Percentiles rank a stretch among this genome's conserved stretches.
Conservation (phyloP, 2,888 invertebrate genomes). For the Exephanes ischioxanthus region DNA sequence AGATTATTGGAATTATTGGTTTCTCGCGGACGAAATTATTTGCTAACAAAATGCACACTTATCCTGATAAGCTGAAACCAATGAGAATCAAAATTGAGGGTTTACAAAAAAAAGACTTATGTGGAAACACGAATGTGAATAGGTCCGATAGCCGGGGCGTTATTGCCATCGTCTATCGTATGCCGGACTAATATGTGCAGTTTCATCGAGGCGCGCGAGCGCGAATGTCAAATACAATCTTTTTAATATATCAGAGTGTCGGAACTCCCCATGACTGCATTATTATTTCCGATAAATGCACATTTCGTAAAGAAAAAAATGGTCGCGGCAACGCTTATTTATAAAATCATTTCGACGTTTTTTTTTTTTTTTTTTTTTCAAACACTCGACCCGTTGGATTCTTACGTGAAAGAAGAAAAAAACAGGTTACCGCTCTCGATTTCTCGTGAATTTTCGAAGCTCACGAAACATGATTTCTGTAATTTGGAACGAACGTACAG, state of each 20-base stretch:
- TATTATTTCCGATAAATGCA: slow-evolving; percentile 3
- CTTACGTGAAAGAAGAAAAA: not conserved
- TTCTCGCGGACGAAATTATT: too few species aligned
- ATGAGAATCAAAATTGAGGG: too few species aligned
- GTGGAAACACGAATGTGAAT: too few species aligned
- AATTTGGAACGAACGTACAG: not conserved
- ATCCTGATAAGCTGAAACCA: too few species aligned
- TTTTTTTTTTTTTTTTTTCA: not conserved
- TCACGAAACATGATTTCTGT: not conserved
- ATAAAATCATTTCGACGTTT: not conserved
- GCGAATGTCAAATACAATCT: slow-evolving; percentile 13
- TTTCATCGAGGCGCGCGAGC: not conserved
- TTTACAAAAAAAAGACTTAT: too few species aligned
- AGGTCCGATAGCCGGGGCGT: not conserved
- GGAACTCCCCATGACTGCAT: not conserved
- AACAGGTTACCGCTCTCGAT: not conserved
- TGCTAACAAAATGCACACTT: too few species aligned
- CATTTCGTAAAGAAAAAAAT: not conserved
- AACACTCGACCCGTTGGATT: not conserved
- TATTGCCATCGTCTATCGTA: not conserved
- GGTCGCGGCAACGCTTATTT: not conserved
- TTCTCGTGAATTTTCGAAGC: not conserved
- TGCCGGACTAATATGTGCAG: slow-evolving; percentile 1
- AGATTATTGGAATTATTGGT: too few species aligned
- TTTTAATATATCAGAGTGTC: slow-evolving; percentile 55